Conservation (phyloP, 30 jellyfish, hydroid and myxozoan species). For the Pelagia noctiluca region DNA sequence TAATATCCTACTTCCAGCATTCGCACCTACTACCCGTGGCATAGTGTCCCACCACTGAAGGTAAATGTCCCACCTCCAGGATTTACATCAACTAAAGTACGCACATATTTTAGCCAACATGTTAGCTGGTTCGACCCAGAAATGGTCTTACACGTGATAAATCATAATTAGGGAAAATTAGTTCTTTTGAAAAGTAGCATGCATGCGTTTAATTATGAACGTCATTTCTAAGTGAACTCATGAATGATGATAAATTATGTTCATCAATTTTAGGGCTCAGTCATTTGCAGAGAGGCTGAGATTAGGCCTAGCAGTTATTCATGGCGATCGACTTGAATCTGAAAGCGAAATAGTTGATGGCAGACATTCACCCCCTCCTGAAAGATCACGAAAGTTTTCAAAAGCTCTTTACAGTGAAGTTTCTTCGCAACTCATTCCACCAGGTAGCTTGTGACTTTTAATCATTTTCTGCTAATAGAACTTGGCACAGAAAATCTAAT, state of each 20-base stretch:
- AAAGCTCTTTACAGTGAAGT: constrained; percentile 71
- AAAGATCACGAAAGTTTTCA: constrained; percentile 56
- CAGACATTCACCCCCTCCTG: constrained; percentile 98
- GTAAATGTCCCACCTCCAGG: no score
- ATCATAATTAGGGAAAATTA: no score
- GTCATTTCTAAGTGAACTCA: not conserved
- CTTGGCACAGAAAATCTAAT: not conserved
- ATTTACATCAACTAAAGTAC: no score
- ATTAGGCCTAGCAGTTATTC: constrained; percentile 96
- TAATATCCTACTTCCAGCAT: no score
- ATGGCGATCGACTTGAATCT: constrained; percentile 92
- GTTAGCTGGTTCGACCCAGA: no score
- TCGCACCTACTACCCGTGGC: no score
- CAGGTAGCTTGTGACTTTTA: constrained; percentile 40
- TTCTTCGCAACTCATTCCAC: constrained; percentile 80
- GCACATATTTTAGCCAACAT: no score
- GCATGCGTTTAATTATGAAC: not conserved
- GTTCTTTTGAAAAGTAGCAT: no score
- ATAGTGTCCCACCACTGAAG: no score
- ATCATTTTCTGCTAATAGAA: not conserved
- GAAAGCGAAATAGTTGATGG: constrained; percentile 98
- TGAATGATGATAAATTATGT: not conserved
- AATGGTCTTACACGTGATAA: no score
- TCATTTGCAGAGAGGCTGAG: constrained; percentile 98
- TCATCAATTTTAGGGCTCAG: constrained; percentile 79